Base-by-base conservation (phyloP, 2,797 vertebrate species). In the Galagoides demidoff region DNA sequence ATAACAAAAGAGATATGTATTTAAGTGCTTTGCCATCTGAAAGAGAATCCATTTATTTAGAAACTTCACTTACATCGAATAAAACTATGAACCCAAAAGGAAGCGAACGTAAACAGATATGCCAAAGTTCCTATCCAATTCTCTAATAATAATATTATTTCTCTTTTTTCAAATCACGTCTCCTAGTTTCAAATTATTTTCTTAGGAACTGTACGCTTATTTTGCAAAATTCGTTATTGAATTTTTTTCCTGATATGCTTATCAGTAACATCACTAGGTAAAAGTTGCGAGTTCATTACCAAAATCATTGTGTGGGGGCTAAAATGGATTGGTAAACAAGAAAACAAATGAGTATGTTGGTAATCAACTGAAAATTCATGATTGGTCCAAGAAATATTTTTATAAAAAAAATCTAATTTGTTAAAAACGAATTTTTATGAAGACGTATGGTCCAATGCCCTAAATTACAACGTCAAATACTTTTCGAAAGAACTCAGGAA, bases 141-240 rank as follows among this genome's bases (percentile, higher is more conserved):
- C 20, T 89, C 64, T 87, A 92, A 31, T 79, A 74, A 91, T 68
- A 87, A 52, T 2, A 64, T 34, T 84, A 27, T 59, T 94, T 84
- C 25, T 64, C 8, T 27, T 70, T 92, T 77, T 37, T 25, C 85
- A 79, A 86, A 57, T 63, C 13, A 5, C 61, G 64, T 49, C 4
- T 13, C n/a, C 29, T 89, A 71, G 9, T 61, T 96, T 89, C 55
- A 90, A 92, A 87, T 79, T 92, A 70, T 79, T 94, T 93, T 91
- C 29, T 59, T 77, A 70, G 43, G 70, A 89, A 93, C 78, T 39
- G 17, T 3, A 27, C 86, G 45, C 11, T 88, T 88, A 6, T 68
- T 93, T 89, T 89, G 29, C 1, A 91, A 90, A 92, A 39, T 70
- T 85, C 25, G 34, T 25, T 66, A 3, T 31, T 83, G 6, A 73